phyloP scores from a whole-genome alignment of 2,888 invertebrate genomes.

The Sinohyriopsis cumingii region DNA sequence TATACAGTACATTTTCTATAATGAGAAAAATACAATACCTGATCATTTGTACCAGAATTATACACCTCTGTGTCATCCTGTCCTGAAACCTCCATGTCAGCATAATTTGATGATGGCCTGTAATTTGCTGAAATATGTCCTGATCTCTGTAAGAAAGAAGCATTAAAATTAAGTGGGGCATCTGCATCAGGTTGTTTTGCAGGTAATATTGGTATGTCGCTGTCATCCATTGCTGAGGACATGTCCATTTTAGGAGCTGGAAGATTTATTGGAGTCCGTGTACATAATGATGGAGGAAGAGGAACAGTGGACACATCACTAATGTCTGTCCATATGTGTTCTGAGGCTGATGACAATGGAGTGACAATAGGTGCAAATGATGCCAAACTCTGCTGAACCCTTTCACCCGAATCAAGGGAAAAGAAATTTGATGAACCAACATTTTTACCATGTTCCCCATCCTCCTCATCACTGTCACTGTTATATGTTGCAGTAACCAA shows the following conservation, averaged over 20 bases:
- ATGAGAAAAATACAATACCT: no score
- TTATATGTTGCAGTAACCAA: conserved; percentile 28
- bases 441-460: conserved; percentile 19
- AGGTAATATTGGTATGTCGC: background rate
- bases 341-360: background rate
- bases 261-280: conserved; percentile 26
- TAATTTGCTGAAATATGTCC: no score
- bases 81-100: no score
- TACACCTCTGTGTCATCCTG: no score
- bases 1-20: no score
- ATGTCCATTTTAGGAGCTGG: conserved; percentile 21
- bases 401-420: conserved; percentile 32
- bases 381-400: conserved; percentile 10
- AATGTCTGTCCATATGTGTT: background rate
- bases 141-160: conserved; percentile 2
- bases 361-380: background rate
- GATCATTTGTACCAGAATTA: no score
- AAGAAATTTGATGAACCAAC: conserved; percentile 43
- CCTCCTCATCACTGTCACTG: conserved; percentile 58
- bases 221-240: background rate
- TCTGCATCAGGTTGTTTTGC: background rate
- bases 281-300: conserved; percentile 15
- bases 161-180: conserved; percentile 10
- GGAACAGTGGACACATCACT: conserved; percentile 25
- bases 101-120: no score